These are phyloP conservation scores for Callipepla squamata DNA, from an alignment of 2,113 vertebrate genomes.

Conservation along the genomic window DNA sequence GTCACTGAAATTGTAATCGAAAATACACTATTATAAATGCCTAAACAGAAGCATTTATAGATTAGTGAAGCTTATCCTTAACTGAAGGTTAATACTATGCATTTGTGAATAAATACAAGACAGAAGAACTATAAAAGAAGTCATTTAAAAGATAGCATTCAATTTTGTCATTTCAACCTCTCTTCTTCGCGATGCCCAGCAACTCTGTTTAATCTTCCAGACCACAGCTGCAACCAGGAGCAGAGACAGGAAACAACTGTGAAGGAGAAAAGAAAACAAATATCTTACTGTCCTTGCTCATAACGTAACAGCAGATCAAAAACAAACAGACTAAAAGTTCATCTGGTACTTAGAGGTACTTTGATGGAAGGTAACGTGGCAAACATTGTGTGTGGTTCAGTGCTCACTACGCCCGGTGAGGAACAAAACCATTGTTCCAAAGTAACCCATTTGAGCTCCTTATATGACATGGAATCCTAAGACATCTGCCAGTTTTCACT, in stretches of 20 bases:
- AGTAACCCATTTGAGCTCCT: background rate
- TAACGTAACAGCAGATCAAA: background rate
- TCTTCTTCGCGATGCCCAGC: constrained; percentile 92
- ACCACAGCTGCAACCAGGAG: constrained; percentile 95
- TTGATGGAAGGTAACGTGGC: background rate
- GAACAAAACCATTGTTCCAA: background rate
- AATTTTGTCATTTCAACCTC: constrained; percentile 79
- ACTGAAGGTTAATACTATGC: background rate
- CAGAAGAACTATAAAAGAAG: background rate
- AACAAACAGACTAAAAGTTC: background rate
- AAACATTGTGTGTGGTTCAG: background rate
- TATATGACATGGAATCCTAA: accelerated
- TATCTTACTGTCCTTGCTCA: background rate
- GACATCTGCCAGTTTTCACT: background rate
- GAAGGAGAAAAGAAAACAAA: background rate
- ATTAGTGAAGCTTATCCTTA: constrained; percentile 13
- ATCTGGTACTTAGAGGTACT: background rate
- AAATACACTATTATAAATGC: background rate
- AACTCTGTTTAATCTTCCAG: constrained; percentile 97
- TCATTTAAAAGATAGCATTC: background rate
- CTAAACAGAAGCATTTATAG: constrained; percentile 12
- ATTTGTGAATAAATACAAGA: background rate
- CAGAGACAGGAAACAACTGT: constrained; percentile 93
- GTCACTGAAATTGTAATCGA: background rate
- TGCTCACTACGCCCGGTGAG: background rate